phyloP scores from a whole-genome alignment of 2,888 invertebrate genomes.

The Cephus pulcher region DNA sequence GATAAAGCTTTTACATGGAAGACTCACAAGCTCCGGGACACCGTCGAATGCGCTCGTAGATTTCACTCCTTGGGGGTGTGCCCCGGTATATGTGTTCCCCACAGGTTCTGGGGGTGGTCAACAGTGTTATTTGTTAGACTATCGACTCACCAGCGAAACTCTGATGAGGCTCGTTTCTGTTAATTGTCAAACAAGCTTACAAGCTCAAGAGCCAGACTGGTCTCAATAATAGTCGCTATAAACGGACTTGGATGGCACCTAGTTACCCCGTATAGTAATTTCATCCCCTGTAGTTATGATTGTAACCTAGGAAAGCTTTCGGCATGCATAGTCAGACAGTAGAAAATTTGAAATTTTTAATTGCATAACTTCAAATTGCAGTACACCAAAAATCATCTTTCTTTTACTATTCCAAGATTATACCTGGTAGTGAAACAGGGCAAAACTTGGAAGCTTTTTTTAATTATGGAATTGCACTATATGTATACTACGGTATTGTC shows the following conservation, averaged over 20 bases:
- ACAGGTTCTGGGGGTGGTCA: not conserved
- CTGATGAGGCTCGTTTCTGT: not conserved
- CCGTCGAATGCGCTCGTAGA: not conserved
- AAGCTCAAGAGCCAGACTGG: not conserved
- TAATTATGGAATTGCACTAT: not conserved
- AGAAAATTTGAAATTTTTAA: not conserved
- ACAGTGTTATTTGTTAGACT: not conserved
- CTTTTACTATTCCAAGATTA: not conserved
- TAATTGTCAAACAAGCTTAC: not conserved
- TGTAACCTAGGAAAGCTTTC: not conserved
- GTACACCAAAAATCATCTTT: not conserved
- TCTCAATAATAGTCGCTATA: not conserved
- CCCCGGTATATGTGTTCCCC: not conserved
- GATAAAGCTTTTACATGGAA: not conserved
- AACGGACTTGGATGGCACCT: not conserved
- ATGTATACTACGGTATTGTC: not conserved
- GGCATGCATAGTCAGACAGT: not conserved
- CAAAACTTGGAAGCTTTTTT: not conserved
- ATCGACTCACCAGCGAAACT: not conserved
- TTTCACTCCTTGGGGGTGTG: not conserved
- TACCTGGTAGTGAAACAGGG: not conserved
- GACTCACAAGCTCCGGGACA: not conserved
- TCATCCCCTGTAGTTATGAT: not conserved
- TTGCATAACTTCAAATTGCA: not conserved
- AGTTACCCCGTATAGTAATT: not conserved